These are phyloP conservation scores for Cerastis leucographa DNA, from an alignment of 2,888 invertebrate genomes.

Conservation along the genomic window DNA sequence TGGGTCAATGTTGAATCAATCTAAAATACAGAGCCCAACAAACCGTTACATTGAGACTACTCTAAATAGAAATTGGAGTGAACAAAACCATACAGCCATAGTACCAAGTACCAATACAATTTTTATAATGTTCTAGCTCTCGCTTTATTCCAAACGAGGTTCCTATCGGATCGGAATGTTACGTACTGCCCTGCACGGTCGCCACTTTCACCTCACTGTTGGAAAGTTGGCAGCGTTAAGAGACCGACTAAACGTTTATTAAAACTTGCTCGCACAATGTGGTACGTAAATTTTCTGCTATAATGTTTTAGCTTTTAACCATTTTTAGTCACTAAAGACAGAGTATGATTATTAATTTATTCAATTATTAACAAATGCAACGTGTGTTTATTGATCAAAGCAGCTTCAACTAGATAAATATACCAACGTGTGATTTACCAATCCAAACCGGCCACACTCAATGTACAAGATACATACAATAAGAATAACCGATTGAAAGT, in stretches of 20 bases:
- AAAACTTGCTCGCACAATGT: constrained; percentile 68
- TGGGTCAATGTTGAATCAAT: constrained; percentile 5
- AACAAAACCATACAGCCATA: constrained; percentile 49
- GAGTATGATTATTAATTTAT: neutral
- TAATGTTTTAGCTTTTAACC: constrained; percentile 20
- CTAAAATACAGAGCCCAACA: constrained; percentile 19
- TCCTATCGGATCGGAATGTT: constrained; percentile 85
- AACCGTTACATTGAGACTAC: neutral
- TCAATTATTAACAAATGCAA: neutral
- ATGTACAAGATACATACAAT: constrained; percentile 22
- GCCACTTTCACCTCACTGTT: constrained; percentile 88
- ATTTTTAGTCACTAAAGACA: neutral
- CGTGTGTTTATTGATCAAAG: neutral
- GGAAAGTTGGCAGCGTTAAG: constrained; percentile 88
- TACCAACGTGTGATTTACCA: constrained; percentile 7
- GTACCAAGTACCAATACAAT: constrained; percentile 57
- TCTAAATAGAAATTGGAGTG: constrained; percentile 44
- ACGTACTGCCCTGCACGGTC: constrained; percentile 81
- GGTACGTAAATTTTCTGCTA: constrained; percentile 34
- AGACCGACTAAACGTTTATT: constrained; percentile 82
- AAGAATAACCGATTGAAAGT: constrained; percentile 59
- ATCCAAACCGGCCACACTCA: constrained; percentile 5
- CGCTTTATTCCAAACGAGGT: constrained; percentile 77
- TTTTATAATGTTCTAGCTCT: constrained; percentile 70
- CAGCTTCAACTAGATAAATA: constrained; percentile 1